Conservation (phyloP, 2,888 invertebrate genomes). For the Diadegma fenestrale region DNA sequence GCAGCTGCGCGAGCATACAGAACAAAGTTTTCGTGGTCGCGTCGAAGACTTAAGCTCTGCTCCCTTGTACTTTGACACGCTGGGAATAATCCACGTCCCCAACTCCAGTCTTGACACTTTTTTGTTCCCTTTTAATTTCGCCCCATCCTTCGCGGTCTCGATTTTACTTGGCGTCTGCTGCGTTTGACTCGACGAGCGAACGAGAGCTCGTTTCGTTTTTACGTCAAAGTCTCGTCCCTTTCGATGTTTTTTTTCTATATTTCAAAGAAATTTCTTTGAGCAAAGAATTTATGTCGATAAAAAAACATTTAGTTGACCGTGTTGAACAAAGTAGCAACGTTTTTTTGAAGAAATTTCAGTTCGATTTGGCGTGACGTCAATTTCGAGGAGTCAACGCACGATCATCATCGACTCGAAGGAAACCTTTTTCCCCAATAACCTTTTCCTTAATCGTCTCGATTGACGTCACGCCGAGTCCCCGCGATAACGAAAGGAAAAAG, state of each 20-base stretch:
- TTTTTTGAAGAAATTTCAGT: too few relatives aligned
- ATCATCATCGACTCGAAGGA: conserved; percentile 5
- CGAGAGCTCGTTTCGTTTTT: not conserved
- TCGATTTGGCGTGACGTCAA: conserved; percentile 14
- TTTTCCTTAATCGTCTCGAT: conserved; percentile 34
- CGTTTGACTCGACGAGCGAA: not conserved
- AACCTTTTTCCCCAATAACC: not conserved
- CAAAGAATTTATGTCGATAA: too few relatives aligned
- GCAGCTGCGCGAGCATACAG: conserved; percentile 38
- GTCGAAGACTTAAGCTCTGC: conserved; percentile 22
- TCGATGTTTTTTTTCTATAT: not conserved
- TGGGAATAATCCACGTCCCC: conserved; percentile 39
- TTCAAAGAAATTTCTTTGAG: not conserved
- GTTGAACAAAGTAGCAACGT: too few relatives aligned
- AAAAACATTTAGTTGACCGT: too few relatives aligned
- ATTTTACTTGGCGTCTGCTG: conserved; percentile 25
- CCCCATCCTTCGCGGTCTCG: conserved; percentile 12
- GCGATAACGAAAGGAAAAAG: conserved; percentile 25
- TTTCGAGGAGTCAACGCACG: not conserved
- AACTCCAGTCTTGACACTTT: conserved; percentile 18
- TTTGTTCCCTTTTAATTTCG: conserved; percentile 18
- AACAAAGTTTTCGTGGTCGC: conserved; percentile 9
- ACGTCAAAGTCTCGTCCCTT: not conserved
- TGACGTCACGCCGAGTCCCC: conserved; percentile 26
- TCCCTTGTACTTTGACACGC: not conserved